Base-by-base conservation (phyloP, 2,113 vertebrate genomes). In the Elephantulus edwardii region DNA sequence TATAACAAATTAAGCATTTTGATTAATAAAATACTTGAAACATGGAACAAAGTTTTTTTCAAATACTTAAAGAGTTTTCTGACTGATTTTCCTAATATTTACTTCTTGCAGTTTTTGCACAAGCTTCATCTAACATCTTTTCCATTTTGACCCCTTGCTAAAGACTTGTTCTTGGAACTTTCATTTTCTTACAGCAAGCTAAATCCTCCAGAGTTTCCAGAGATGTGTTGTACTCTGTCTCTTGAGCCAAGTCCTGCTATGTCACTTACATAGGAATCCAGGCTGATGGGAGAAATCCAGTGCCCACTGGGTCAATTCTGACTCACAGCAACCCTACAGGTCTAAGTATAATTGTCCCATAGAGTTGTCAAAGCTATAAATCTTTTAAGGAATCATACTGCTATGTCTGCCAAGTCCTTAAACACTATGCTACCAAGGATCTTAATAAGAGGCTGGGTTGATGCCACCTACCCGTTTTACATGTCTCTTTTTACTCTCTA, bases 91-190 rank as follows among this genome's bases (percentile, higher is more conserved):
- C 38, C 75, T 74, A 38, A 84, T 89, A 28, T 56, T 77, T 74
- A 60, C 66, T 78, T 81, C 80, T 88, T 70, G 46, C 52, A 85
- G 42, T 66, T 64, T 44, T 20, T 44, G 77, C n/a, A 64, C 70
- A 56, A 30, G 77, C 56, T 54, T 38, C 71, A 44, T 50, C 40
- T 46, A 2, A 28, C 64, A 71, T 28, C 56, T 93, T 60, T 80
- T 58, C 79, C n/a, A 8, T 7, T 16, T 90, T 88, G 86, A 88
- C 86, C 87, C n/a, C 62, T 54, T 92, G 83, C 46, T 4, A 50
- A 92, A 94, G 94, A 88, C 83, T 88, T 76, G 28, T 90, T 95
- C 95, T 93, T 94, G 85, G 83, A 95, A 86, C 71, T 60, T 93
- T 88, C 86, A 58, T 70, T 89, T n/a, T 80, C 40, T 1, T 56